phyloP scores from a whole-genome alignment of 1,140 invertebrate genomes.

The Homarus americanus region DNA sequence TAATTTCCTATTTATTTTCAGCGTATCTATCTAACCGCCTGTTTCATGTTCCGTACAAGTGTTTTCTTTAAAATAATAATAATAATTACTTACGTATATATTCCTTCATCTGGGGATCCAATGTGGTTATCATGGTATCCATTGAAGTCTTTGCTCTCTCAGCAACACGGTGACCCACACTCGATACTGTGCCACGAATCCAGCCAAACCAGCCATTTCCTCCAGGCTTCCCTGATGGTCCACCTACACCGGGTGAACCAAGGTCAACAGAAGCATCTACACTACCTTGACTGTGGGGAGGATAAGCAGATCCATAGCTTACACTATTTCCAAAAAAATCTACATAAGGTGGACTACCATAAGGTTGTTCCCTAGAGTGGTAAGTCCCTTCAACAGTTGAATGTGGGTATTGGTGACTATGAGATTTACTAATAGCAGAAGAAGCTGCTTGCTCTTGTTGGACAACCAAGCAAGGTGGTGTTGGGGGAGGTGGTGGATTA shows the following conservation, averaged over 20 bases:
- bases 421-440: slow-evolving; percentile 47
- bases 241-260: slow-evolving; percentile 45
- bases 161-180: slow-evolving; percentile 83
- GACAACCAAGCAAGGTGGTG: slow-evolving; percentile 46
- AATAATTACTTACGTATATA: slow-evolving; percentile 85
- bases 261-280: slow-evolving; percentile 57
- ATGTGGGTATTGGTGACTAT: slow-evolving; percentile 13
- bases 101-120: slow-evolving; percentile 94
- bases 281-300: slow-evolving; percentile 51
- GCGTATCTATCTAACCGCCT: neutral
- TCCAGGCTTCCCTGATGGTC: slow-evolving; percentile 27
- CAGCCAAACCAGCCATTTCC: slow-evolving; percentile 78
- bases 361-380: neutral
- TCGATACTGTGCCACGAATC: slow-evolving; percentile 77
- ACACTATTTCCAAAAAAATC: slow-evolving; percentile 2
- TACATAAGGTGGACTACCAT: neutral
- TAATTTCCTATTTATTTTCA: neutral
- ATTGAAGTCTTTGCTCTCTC: slow-evolving; percentile 91
- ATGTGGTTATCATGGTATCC: slow-evolving; percentile 91
- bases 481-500: slow-evolving; percentile 49
- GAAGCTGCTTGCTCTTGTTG: slow-evolving; percentile 42
- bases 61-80: neutral
- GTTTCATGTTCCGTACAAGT: no score
- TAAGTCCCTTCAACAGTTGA: neutral
- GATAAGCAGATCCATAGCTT: slow-evolving; percentile 48